Evolutionary conservation across 2,888 invertebrate genomes (phyloP).

Genomic region (Metalampra italica): DNA sequence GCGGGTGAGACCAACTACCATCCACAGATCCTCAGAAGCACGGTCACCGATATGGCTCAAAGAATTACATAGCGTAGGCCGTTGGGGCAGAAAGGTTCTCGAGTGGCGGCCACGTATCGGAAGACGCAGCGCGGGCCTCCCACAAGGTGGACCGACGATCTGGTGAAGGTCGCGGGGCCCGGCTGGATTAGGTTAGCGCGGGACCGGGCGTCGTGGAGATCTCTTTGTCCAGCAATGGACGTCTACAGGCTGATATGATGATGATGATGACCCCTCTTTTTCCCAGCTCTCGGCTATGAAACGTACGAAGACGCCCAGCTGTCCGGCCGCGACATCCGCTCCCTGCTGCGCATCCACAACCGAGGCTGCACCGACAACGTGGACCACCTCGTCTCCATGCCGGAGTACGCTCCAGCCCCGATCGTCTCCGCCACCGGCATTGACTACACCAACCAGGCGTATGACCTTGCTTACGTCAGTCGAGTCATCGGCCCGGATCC

Average conservation of each 20-base stretch:
- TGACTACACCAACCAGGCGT: conserved; percentile 48
- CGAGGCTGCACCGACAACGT: conserved; percentile 30
- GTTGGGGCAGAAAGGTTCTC: too few relatives aligned
- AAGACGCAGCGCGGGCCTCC: too few relatives aligned
- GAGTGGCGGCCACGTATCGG: too few relatives aligned
- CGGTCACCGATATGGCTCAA: neutral
- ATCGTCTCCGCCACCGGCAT: conserved; percentile 41
- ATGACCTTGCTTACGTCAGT: conserved; percentile 45
- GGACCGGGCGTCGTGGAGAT: too few relatives aligned
- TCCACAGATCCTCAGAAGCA: too few relatives aligned
- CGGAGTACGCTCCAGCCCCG: conserved; percentile 44
- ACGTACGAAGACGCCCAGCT: conserved; percentile 39
- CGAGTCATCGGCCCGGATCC: conserved; percentile 47
- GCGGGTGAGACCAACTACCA: conserved; percentile 24
- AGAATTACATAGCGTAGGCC: too few relatives aligned
- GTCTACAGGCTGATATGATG: too few relatives aligned
- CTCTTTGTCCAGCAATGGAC: too few relatives aligned
- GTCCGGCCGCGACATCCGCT: conserved; percentile 46
- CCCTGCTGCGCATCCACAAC: conserved; percentile 46
- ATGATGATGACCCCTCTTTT: too few relatives aligned
- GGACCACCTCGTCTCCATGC: conserved; percentile 33
- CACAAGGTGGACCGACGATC: too few relatives aligned
- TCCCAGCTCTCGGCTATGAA: conserved; percentile 54
- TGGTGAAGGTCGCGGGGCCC: too few relatives aligned
- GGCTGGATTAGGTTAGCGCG: too few relatives aligned